Evolutionary conservation across 1,140 invertebrate species (phyloP), one percentile per base, ranked within the genome.

Genomic region (Chlorops oryzae): DNA sequence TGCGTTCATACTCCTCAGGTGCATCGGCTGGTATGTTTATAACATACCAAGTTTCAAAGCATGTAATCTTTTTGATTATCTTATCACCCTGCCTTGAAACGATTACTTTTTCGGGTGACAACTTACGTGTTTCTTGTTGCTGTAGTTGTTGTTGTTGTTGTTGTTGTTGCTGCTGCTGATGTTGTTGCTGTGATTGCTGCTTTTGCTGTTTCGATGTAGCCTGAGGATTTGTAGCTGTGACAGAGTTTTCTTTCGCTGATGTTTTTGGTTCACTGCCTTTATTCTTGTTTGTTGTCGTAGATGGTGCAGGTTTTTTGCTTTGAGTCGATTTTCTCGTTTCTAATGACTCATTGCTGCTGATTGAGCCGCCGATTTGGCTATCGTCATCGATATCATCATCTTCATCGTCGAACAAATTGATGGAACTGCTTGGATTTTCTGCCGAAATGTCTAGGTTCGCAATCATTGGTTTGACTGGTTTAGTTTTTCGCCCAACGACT

Each of bases 21-120:
- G 28, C 35, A 5, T 61, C 56, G 22, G 50, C 38, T 32, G 58
- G 55, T 20, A 61, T 50, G 23, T 61, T 59, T 1, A 72, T 69
- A 25, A 72, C 69, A 48, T 71, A 68, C 70, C 70, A 72, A 24
- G 65, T 72, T 54, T 72, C 70, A 39, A 69, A 72, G 53, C 70
- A 70, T 3, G 70, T 72, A 21, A 72, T 69, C 53, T 71, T 72
- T 35, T 68, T 68, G 9, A 70, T 59, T n/a, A 70, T 41, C 6
- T 68, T 64, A n/a, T 68, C 68, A 13, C 70, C 67, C 45, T 70
- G 63, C 38, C 65, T 50, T 15, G 56, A 56, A 13, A 66, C 59
- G 1, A 58, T 61, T 15, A 64, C 70, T 47, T 68, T 70, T 56
- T 67, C 64, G 2, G 61, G 57, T 27, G 38, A 17, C 5, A 15